These are phyloP conservation scores for Gadopsis bispinosus DNA, from an alignment of 2,797 vertebrate genomes.

Conservation along the genomic window DNA sequence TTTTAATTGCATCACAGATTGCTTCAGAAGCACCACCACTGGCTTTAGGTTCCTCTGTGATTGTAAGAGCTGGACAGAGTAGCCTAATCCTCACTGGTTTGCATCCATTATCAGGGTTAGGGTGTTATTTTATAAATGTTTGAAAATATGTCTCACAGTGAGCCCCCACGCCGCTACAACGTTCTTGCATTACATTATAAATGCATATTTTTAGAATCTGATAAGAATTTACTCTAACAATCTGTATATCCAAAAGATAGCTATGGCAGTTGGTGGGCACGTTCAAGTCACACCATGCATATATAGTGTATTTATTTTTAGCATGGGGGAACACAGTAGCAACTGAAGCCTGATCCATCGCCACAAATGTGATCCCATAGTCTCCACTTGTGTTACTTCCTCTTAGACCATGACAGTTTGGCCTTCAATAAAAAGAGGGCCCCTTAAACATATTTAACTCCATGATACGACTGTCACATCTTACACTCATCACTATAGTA, in stretches of 20 bases:
- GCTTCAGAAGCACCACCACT: constrained; percentile 63
- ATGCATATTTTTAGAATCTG: background rate
- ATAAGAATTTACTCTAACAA: background rate
- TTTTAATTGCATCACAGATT: constrained; percentile 81
- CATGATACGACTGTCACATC: constrained; percentile 46
- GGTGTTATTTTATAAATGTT: constrained; percentile 29
- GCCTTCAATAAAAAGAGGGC: background rate
- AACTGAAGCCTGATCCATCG: constrained; percentile 8
- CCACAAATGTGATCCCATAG: constrained; percentile 14
- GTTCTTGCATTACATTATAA: background rate
- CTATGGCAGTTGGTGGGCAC: background rate
- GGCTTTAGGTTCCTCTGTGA: constrained; percentile 53
- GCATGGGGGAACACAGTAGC: background rate
- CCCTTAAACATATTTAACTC: constrained; percentile 42
- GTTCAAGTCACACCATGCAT: background rate
- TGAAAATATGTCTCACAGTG: constrained; percentile 8
- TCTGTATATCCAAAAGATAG: constrained; percentile 4
- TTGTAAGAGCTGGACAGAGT: constrained; percentile 48
- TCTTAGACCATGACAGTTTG: background rate
- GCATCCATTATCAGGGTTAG: constrained; percentile 22
- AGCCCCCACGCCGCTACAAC: background rate
- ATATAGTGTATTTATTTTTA: constrained; percentile 6
- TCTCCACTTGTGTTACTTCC: constrained; percentile 7
- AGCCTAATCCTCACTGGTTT: constrained; percentile 37
- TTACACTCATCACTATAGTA: constrained; percentile 38